Conservation (phyloP, 2,888 invertebrate genomes). For the Archips xylosteana region DNA sequence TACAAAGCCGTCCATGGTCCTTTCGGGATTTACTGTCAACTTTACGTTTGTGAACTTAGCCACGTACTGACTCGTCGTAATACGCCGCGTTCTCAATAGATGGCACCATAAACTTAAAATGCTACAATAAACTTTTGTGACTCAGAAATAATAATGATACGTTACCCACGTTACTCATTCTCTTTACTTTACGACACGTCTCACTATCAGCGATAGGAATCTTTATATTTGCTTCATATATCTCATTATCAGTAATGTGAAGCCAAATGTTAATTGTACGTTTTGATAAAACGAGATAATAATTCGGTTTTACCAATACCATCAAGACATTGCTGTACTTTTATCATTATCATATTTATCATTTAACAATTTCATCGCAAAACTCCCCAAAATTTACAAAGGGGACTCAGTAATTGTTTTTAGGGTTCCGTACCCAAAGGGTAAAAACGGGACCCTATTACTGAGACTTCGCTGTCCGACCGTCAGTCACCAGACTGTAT, state of each 20-base stretch:
- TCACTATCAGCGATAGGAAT: background rate
- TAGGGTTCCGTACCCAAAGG: too few species aligned
- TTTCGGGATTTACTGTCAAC: background rate
- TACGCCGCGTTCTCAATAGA: background rate
- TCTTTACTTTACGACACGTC: conserved; percentile 3
- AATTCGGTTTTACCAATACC: background rate
- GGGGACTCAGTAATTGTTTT: too few species aligned
- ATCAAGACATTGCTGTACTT: background rate
- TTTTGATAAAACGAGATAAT: conserved; percentile 17
- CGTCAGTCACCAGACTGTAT: too few species aligned
- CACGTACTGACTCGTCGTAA: background rate
- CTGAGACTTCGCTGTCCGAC: too few species aligned
- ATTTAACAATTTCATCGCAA: background rate
- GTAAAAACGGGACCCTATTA: too few species aligned
- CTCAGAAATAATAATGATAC: conserved; percentile 3
- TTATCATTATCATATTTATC: background rate
- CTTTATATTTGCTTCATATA: conserved; percentile 9
- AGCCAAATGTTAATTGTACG: conserved; percentile 19
- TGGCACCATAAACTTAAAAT: background rate
- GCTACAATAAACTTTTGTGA: background rate
- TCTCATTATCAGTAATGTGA: conserved; percentile 13
- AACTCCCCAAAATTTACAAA: background rate
- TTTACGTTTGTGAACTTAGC: background rate
- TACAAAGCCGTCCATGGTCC: too few species aligned
- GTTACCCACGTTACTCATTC: background rate